A percentile compares a stretch with the other conserved stretches of the same genome.
phyloP scores from a whole-genome alignment of 2,888 invertebrate species.

The Schizaphis graminum region DNA sequence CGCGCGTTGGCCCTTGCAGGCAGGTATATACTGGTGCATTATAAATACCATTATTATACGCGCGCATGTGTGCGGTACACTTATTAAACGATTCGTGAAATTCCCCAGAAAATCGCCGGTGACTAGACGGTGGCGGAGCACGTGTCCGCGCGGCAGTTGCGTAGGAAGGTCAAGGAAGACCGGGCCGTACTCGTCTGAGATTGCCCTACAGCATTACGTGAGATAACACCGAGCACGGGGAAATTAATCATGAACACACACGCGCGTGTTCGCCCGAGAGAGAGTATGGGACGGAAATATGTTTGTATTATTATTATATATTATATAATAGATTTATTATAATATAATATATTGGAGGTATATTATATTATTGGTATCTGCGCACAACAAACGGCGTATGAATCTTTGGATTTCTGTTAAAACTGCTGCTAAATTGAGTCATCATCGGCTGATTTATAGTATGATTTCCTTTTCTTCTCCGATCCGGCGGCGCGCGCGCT shows the following conservation, averaged over 20 bases:
- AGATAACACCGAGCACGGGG: constrained; percentile 32
- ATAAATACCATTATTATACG: not conserved
- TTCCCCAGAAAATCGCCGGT: not conserved
- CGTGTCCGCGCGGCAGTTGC: constrained; percentile 29
- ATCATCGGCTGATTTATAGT: not conserved
- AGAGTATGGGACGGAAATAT: not conserved
- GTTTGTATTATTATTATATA: not conserved
- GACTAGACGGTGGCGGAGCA: constrained; percentile 25
- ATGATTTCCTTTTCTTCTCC: not conserved
- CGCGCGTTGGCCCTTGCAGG: too few species aligned
- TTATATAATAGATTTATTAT: not conserved
- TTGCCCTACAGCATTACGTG: constrained; percentile 51
- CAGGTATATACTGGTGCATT: not conserved
- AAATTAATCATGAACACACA: constrained; percentile 24
- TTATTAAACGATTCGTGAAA: constrained; percentile 15
- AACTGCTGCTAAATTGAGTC: not conserved
- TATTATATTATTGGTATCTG: too few species aligned
- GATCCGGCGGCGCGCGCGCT: not conserved
- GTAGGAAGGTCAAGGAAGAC: constrained; percentile 63
- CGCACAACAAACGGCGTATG: not conserved
- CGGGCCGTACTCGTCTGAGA: constrained; percentile 51
- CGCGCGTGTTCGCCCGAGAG: not conserved
- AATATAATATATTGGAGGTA: not conserved
- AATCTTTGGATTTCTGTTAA: constrained; percentile 24
- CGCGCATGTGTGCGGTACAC: too few species aligned